Evolutionary conservation across 2,797 vertebrate species (phyloP).

Genomic region (Pteropus rufus): DNA sequence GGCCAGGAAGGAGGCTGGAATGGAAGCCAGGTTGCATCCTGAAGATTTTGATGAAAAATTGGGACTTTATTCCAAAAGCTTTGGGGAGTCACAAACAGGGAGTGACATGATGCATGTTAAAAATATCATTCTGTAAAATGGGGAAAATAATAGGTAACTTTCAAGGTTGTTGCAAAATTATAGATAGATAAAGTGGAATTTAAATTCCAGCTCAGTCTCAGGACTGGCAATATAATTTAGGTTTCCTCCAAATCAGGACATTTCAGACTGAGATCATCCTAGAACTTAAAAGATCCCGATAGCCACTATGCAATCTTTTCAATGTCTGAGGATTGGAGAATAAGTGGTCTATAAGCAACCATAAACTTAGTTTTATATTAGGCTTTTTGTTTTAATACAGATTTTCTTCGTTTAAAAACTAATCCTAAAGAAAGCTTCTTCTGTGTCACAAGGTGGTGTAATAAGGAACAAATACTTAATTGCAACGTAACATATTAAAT

Average conservation of each 20-base stretch:
- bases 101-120: background rate
- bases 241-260: background rate
- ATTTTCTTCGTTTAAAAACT: background rate
- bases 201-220: background rate
- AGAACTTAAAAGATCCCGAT: background rate
- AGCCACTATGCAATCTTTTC: background rate
- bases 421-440: slow-evolving; percentile 37
- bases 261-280: slow-evolving; percentile 23
- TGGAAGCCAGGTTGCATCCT: background rate
- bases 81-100: background rate
- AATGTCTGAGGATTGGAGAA: background rate
- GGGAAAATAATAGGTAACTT: background rate
- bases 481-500: slow-evolving; percentile 2
- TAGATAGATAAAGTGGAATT: background rate
- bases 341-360: background rate
- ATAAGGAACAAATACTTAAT: slow-evolving; percentile 35
- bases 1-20: background rate
- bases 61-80: background rate
- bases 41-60: background rate
- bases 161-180: background rate
- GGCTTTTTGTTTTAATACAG: slow-evolving; percentile 4
- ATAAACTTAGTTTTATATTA: slow-evolving; percentile 19
- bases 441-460: background rate
- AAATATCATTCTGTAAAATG: background rate
- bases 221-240: background rate